Evolutionary conservation across 2,888 invertebrate genomes (phyloP).

Genomic region (Hipparchia sbordonii): DNA sequence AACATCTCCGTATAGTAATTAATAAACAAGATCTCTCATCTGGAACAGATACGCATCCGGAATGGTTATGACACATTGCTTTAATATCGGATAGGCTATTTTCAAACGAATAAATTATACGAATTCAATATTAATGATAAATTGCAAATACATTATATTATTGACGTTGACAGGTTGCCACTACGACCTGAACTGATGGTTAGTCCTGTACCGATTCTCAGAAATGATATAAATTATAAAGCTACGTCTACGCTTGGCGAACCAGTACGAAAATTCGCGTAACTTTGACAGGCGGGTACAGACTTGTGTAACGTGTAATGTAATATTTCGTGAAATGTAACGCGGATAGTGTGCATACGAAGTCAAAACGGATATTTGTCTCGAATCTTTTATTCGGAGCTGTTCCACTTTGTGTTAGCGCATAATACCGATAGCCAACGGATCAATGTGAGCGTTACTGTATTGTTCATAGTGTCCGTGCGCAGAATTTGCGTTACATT

Average conservation of each 20-base stretch:
- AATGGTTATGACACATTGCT: conserved; percentile 13
- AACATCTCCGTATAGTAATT: not conserved
- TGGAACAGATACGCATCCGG: conserved; percentile 19
- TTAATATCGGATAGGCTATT: conserved; percentile 1
- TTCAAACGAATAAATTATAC: conserved; percentile 12
- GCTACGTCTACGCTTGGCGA: not conserved
- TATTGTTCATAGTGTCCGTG: no score
- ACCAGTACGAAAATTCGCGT: not conserved
- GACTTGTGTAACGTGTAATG: no score
- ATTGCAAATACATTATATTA: conserved; percentile 2
- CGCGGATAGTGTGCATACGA: no score
- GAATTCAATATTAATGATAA: conserved; percentile 10
- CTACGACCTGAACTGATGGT: not conserved
- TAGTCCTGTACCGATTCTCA: no score
- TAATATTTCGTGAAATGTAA: no score
- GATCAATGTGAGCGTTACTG: no score
- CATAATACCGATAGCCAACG: no score
- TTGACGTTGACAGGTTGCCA: not conserved
- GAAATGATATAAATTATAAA: not conserved
- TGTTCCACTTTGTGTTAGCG: no score
- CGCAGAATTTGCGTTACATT: no score
- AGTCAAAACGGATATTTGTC: no score
- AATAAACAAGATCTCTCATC: conserved; percentile 16
- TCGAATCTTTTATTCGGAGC: no score
- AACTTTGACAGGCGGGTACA: no score